These are phyloP conservation scores for Microctonus hyperodae DNA, from an alignment of 2,888 invertebrate genomes.

Conservation along the genomic window DNA sequence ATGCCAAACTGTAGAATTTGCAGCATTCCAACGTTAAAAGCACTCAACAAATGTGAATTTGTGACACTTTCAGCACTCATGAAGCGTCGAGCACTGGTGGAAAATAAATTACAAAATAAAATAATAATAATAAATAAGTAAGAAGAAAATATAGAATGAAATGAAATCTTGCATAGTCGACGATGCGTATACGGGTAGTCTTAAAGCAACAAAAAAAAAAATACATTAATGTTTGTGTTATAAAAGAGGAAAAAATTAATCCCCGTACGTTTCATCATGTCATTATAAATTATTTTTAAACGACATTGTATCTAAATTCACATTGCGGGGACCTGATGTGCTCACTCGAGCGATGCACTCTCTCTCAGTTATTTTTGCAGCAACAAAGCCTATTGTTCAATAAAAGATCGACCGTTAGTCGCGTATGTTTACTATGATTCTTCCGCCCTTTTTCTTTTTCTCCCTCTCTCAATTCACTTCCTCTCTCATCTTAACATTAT, in stretches of 20 bases:
- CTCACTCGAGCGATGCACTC: constrained; percentile 25
- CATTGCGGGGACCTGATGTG: constrained; percentile 22
- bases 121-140: background rate
- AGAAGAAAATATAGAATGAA: background rate
- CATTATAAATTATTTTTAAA: constrained; percentile 46
- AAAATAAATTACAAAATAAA: background rate
- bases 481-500: background rate
- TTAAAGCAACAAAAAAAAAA: constrained; percentile 33
- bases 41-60: constrained; percentile 28
- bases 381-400: constrained; percentile 43
- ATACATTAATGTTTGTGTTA: constrained; percentile 16
- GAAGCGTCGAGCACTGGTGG: background rate
- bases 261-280: constrained; percentile 33
- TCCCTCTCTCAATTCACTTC: background rate
- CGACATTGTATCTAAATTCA: constrained; percentile 41
- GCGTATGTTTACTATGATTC: constrained; percentile 10
- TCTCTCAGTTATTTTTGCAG: constrained; percentile 40
- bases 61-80: constrained; percentile 15
- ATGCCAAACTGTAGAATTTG: constrained; percentile 23
- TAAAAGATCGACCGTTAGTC: constrained; percentile 34
- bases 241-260: constrained; percentile 37
- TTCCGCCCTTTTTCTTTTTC: background rate
- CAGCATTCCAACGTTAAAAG: constrained; percentile 41
- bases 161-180: constrained; percentile 6
- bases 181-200: constrained; percentile 15